Evolutionary conservation across 2,888 invertebrate species (phyloP).

Genomic region (Physocephala rufipes): DNA sequence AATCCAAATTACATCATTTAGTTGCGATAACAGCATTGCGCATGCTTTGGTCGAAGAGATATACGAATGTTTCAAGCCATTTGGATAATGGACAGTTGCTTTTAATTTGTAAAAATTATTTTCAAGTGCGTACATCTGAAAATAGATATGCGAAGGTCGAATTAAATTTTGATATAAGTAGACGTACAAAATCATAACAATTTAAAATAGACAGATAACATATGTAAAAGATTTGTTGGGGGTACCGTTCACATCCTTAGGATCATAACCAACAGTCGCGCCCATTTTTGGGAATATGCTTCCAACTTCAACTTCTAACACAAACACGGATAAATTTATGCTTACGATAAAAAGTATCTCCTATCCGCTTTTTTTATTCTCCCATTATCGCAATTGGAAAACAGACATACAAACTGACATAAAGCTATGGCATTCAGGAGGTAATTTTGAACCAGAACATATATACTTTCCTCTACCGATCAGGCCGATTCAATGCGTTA

Average conservation of each 20-base stretch:
- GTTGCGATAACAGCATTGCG: slow-evolving; percentile 76
- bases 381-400: neutral
- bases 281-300: too few relatives aligned
- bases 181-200: neutral
- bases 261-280: neutral
- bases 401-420: neutral
- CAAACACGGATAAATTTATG: neutral
- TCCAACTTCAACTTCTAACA: too few relatives aligned
- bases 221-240: neutral
- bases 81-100: slow-evolving; percentile 74
- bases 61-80: slow-evolving; percentile 75
- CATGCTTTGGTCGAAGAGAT: slow-evolving; percentile 84
- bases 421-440: neutral
- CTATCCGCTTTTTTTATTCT: neutral
- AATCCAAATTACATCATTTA: slow-evolving; percentile 81
- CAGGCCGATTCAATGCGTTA: too few relatives aligned
- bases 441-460: too few relatives aligned
- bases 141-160: too few relatives aligned
- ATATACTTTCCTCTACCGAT: too few relatives aligned
- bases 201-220: neutral
- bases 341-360: neutral
- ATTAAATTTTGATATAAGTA: neutral
- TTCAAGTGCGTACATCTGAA: slow-evolving; percentile 71
- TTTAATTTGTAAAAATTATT: slow-evolving; percentile 81
- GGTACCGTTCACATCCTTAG: neutral